Evolutionary conservation across 1,140 invertebrate species (phyloP).

Genomic region (Drosophila rhopaloa): DNA sequence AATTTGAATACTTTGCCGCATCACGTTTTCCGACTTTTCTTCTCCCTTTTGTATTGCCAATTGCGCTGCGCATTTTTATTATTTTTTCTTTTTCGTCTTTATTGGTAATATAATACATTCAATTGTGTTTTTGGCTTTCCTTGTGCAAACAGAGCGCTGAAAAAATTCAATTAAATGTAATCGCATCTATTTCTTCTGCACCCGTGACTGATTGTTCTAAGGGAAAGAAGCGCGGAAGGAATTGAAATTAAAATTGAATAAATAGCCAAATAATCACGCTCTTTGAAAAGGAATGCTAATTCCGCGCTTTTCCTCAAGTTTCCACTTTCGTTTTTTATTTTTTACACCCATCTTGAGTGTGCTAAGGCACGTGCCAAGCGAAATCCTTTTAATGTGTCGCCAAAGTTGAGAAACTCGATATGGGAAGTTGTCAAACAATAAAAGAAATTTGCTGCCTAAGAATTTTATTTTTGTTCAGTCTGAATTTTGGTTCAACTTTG

Average conservation of each 20-base stretch:
- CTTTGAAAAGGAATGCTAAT: constrained; percentile 75
- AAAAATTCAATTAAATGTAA: constrained; percentile 82
- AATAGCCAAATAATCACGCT: constrained; percentile 79
- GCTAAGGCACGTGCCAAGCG: constrained; percentile 55
- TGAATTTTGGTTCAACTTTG: neutral
- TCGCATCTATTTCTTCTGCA: constrained; percentile 68
- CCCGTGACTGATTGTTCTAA: constrained; percentile 68
- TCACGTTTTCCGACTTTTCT: constrained; percentile 71
- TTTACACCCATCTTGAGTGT: constrained; percentile 22
- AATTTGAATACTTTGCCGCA: constrained; percentile 74
- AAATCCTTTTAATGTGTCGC: constrained; percentile 80
- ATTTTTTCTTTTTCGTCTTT: constrained; percentile 38
- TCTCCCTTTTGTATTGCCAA: constrained; percentile 23
- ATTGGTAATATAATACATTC: constrained; percentile 74
- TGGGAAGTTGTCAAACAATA: constrained; percentile 29
- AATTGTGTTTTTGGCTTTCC: constrained; percentile 55
- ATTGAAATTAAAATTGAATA: constrained; percentile 72
- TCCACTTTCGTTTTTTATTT: constrained; percentile 46
- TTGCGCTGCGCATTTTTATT: constrained; percentile 68
- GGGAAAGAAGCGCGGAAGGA: constrained; percentile 10
- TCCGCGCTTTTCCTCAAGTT: constrained; percentile 62
- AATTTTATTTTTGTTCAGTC: neutral
- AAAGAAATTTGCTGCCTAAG: neutral
- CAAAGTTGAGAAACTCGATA: constrained; percentile 54
- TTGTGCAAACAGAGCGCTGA: constrained; percentile 29